Conservation (phyloP, 2,797 vertebrate species). For the Myotis daubentonii region DNA sequence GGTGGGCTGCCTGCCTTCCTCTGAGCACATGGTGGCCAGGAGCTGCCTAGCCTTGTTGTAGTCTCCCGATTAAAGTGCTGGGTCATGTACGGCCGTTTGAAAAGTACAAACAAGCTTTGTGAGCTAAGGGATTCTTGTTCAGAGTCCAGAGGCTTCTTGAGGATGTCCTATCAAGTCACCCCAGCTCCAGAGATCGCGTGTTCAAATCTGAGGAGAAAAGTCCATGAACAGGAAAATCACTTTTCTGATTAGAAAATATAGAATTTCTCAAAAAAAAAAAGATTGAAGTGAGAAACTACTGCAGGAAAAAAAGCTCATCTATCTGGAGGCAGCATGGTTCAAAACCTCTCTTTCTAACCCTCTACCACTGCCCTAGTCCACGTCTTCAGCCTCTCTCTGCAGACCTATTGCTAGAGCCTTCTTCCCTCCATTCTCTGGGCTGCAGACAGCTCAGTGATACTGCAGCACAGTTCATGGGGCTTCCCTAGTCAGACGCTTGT, state of each 20-base stretch:
- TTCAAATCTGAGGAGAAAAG: slow-evolving; percentile 73
- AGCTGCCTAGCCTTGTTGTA: not conserved
- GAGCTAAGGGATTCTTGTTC: slow-evolving; percentile 31
- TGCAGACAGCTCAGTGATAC: not conserved
- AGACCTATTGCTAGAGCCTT: not conserved
- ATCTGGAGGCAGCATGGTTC: not conserved
- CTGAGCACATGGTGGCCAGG: not conserved
- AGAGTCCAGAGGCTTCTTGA: slow-evolving; percentile 48
- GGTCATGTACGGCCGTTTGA: slow-evolving; percentile 33
- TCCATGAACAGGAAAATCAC: slow-evolving; percentile 21
- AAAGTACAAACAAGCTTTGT: slow-evolving; percentile 69
- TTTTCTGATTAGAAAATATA: slow-evolving; percentile 19
- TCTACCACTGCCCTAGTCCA: not conserved
- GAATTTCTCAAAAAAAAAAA: not conserved
- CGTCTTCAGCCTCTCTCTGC: slow-evolving; percentile 8
- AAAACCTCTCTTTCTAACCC: not conserved
- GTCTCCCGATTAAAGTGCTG: slow-evolving; percentile 65
- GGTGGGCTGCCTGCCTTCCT: too few species aligned
- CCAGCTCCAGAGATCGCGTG: not conserved
- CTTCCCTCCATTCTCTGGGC: not conserved
- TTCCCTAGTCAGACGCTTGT: not conserved
- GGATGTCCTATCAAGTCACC: not conserved
- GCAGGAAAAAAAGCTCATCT: not conserved
- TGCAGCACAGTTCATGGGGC: not conserved
- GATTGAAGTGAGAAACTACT: slow-evolving; percentile 7